Conservation (phyloP, 2,113 vertebrate species). For the zebrafish (Danio rerio) region GRCz12tu NC_133193.1:52420001-52420500, state of each 20-base stretch:
- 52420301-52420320: slow-evolving; percentile 76
- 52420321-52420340: slow-evolving; percentile 77
- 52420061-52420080: too few relatives aligned
- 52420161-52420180: too few relatives aligned
- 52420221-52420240: slow-evolving; percentile 79
- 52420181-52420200: too few relatives aligned
- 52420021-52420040: too few relatives aligned
- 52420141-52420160: too few relatives aligned
- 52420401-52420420: slow-evolving; percentile 41
- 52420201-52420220: slow-evolving; percentile 54
- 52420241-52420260: slow-evolving; percentile 78
- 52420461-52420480: slow-evolving; percentile 65
- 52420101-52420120: too few relatives aligned
- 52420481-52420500: slow-evolving; percentile 61
- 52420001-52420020: too few relatives aligned
- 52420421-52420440: slow-evolving; percentile 62
- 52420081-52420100: too few relatives aligned
- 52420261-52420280: slow-evolving; percentile 82
- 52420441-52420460: slow-evolving; percentile 54
- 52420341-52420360: slow-evolving; percentile 82
- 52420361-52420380: slow-evolving; percentile 70
- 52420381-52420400: slow-evolving; percentile 46
- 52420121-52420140: too few relatives aligned
- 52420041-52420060: too few relatives aligned
- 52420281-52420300: slow-evolving; percentile 72